These are phyloP conservation scores for Tachysurus vachellii DNA, from an alignment of 2,113 vertebrate genomes.

Conservation along the genomic window DNA sequence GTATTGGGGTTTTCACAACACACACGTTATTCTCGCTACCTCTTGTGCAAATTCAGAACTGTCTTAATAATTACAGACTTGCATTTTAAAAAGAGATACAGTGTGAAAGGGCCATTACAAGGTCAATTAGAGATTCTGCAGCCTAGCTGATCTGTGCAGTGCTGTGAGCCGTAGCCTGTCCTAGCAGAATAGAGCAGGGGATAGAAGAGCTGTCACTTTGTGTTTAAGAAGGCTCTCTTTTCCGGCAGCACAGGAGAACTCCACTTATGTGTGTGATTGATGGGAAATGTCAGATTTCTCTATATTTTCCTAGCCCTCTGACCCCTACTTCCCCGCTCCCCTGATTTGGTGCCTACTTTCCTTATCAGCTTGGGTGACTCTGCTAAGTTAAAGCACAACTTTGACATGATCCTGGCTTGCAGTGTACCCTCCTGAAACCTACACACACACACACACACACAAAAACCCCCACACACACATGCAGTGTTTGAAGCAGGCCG, in stretches of 20 bases:
- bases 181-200: slow-evolving; percentile 23
- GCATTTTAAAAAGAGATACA: slow-evolving; percentile 6
- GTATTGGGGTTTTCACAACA: background rate
- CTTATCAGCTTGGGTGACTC: slow-evolving; percentile 25
- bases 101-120: slow-evolving; percentile 26
- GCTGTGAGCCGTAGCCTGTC: slow-evolving; percentile 11
- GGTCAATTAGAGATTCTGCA: slow-evolving; percentile 36
- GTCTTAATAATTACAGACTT: slow-evolving; percentile 31
- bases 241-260: background rate
- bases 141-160: slow-evolving; percentile 21
- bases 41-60: slow-evolving; percentile 13
- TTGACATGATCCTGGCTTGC: slow-evolving; percentile 26
- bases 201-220: slow-evolving; percentile 51
- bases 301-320: slow-evolving; percentile 30
- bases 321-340: background rate
- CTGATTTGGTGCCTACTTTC: slow-evolving; percentile 9
- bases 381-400: slow-evolving; percentile 43
- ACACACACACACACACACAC: slow-evolving; percentile 5
- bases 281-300: slow-evolving; percentile 39
- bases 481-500: slow-evolving; percentile 15
- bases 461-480: background rate
- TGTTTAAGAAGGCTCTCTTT: slow-evolving; percentile 37
- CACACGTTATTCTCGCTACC: background rate
- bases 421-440: background rate
- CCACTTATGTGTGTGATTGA: slow-evolving; percentile 38